Percentiles rank a stretch among this genome's conserved stretches.
phyloP scores from a whole-genome alignment of 2,888 invertebrate genomes.

The Synergus laeviventris region DNA sequence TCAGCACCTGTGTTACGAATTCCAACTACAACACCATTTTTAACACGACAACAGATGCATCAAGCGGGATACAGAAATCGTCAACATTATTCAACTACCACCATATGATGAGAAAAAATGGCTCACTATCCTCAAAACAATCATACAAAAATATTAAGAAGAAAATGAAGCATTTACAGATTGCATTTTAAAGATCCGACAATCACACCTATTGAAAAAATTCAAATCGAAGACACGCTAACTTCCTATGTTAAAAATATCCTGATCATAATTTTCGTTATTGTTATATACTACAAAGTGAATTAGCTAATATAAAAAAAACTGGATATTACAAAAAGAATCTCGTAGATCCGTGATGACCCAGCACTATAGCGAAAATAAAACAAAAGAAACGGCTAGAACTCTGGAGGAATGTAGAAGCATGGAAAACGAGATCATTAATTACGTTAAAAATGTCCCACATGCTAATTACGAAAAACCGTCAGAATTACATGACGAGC shows the following conservation, averaged over 20 bases:
- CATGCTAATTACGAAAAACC: background rate
- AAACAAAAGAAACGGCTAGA: background rate
- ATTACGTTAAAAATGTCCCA: background rate
- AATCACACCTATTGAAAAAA: background rate
- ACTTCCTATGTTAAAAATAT: background rate
- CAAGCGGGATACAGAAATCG: background rate
- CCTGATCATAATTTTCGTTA: background rate
- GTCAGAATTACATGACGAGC: too few species aligned
- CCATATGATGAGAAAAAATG: background rate
- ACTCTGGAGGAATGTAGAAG: background rate
- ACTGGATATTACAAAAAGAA: background rate
- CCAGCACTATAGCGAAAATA: background rate
- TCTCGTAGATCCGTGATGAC: background rate
- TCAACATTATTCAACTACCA: background rate
- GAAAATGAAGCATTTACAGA: background rate
- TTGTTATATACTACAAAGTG: background rate
- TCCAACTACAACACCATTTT: too few species aligned
- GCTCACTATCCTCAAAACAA: background rate
- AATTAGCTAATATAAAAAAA: background rate
- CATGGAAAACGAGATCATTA: background rate
- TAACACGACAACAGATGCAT: too few species aligned
- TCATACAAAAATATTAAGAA: background rate
- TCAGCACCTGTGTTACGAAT: too few species aligned
- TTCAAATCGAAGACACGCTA: background rate
- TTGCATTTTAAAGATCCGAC: background rate